Conservation (phyloP, 2,113 vertebrate genomes). For the Cygnus buccinator region DNA sequence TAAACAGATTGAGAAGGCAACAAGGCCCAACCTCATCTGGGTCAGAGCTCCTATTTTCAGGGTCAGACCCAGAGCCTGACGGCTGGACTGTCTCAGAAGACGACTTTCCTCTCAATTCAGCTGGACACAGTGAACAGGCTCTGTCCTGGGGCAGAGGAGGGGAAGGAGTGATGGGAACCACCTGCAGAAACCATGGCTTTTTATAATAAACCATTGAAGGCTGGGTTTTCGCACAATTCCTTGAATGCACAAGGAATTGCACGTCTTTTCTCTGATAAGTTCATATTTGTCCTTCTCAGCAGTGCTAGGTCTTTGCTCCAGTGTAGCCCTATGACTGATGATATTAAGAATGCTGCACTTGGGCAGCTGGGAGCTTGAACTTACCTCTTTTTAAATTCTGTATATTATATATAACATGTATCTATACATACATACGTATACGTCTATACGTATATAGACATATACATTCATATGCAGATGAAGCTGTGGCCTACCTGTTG, state of each 20-base stretch:
- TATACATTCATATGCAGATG: not conserved
- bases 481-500: not conserved
- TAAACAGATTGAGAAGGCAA: conserved; percentile 7
- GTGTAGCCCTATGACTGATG: not conserved
- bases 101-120: not conserved
- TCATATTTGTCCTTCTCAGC: not conserved
- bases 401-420: not conserved
- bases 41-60: not conserved
- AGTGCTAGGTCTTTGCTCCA: not conserved
- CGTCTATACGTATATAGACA: not conserved
- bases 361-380: not conserved
- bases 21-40: not conserved
- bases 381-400: not conserved
- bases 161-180: not conserved
- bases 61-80: not conserved
- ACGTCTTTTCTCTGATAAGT: not conserved
- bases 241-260: not conserved
- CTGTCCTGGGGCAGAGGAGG: not conserved
- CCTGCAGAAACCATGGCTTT: not conserved
- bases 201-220: not conserved
- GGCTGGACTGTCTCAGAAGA: not conserved
- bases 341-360: not conserved
- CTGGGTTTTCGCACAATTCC: not conserved
- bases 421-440: not conserved
- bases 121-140: not conserved